Base-by-base conservation (phyloP, 2,113 vertebrate genomes). In the Deroptyus accipitrinus region DNA sequence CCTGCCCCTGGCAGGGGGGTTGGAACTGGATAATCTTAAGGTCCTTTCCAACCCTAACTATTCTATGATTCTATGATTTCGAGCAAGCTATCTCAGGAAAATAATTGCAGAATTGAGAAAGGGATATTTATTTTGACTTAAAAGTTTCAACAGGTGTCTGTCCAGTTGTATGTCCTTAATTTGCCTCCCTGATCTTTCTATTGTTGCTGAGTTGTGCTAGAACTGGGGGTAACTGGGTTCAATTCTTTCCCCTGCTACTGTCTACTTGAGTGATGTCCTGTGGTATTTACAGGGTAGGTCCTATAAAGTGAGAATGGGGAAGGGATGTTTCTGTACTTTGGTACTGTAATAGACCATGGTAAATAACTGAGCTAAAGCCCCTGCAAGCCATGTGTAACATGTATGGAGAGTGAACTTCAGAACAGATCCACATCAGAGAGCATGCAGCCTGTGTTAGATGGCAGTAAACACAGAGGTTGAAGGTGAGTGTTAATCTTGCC, bases 351-450 rank as follows among this genome's bases (percentile, higher is more conserved):
- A 73, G 44, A 52, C 6, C 28, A 18, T n/a, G n/a, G 31, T 44
- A 62, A 81, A 9, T 37, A 48, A 81, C 9, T 37, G 49, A 77
- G 24, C 14, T 74, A 33, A 90, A 91, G 18, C 28, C 16, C 31
- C 27, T 74, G 10, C 24, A 70, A 55, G 35, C 24, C 0, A 2
- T 8, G 28, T 13, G 7, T 41, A 52, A 41, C 0, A 0, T 20
- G 7, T 16, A 9, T 62, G 24, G 85, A 54, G n/a, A 14, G 13
- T 4, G 24, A 44, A 12, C 28, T 15, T 23, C 69, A 78, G 42
- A 52, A 39, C 16, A 44, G 17, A 67, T 37, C 12, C 51, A n/a
- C 33, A 41, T 13, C 37, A 72, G 57, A 39, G 23, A 63, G 22
- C 18, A 20, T 6, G 7, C 27, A 72, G 37, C 33, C 39, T 57